phyloP scores from a whole-genome alignment of 2,888 invertebrate species.

The Sceliomorpha sp. region DNA sequence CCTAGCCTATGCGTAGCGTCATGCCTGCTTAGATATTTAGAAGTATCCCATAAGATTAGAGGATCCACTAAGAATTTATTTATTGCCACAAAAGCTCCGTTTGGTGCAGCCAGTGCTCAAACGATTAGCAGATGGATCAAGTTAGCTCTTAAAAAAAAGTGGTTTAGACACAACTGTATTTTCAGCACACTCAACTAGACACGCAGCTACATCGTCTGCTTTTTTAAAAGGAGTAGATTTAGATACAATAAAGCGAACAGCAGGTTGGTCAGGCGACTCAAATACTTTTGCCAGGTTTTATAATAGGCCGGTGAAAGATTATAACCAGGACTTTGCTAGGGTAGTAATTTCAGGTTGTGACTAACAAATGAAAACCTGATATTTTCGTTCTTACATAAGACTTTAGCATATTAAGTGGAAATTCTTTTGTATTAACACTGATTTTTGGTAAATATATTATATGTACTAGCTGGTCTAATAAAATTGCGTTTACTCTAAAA shows the following conservation, averaged over 20 bases:
- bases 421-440: too few species aligned
- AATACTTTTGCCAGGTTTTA: slow-evolving; percentile 3
- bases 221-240: slow-evolving; percentile 7
- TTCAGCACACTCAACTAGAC: slow-evolving; percentile 18
- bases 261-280: slow-evolving; percentile 9
- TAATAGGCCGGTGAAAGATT: slow-evolving; percentile 7
- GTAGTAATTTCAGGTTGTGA: too few species aligned
- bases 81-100: not conserved
- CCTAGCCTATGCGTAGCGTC: slow-evolving; percentile 10
- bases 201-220: slow-evolving; percentile 10
- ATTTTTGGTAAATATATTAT: too few species aligned
- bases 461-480: slow-evolving; percentile 1
- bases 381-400: too few species aligned
- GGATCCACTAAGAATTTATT: not conserved
- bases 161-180: slow-evolving; percentile 10
- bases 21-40: slow-evolving; percentile 10
- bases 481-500: slow-evolving; percentile 1
- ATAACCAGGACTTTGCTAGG: too few species aligned
- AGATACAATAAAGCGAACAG: slow-evolving; percentile 6
- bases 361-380: slow-evolving; percentile 2
- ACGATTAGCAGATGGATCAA: slow-evolving; percentile 14
- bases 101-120: not conserved
- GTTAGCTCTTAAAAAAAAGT: not conserved
- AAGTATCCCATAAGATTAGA: slow-evolving; percentile 9
- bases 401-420: too few species aligned